Evolutionary conservation across 2,888 invertebrate species (phyloP).

Genomic region (Amblyjoppa proteus): DNA sequence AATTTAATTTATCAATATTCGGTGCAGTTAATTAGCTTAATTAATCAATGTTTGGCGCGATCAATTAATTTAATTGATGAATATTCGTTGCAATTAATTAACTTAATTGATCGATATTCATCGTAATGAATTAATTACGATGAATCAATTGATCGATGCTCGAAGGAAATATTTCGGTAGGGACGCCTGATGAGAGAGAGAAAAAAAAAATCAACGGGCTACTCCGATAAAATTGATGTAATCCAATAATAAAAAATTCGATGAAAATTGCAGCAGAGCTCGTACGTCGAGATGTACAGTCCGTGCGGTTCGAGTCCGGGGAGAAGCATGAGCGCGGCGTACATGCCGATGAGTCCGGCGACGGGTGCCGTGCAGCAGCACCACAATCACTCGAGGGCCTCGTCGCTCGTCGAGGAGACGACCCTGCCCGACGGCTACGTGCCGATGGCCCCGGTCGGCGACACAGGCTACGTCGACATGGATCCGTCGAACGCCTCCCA

Average conservation of each 20-base stretch:
- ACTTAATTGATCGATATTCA: no score
- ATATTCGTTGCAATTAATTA: no score
- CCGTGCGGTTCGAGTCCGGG: constrained; percentile 86
- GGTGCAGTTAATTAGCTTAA: no score
- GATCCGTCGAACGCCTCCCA: constrained; percentile 83
- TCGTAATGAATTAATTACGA: no score
- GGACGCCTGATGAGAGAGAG: neutral
- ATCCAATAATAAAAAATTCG: neutral
- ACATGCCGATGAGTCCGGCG: constrained; percentile 87
- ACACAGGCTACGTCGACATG: constrained; percentile 89
- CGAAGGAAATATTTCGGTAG: neutral
- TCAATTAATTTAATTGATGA: no score
- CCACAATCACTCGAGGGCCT: constrained; percentile 88
- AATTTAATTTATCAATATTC: no score
- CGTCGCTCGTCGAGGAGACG: constrained; percentile 87
- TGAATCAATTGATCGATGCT: no score
- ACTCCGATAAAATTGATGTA: neutral
- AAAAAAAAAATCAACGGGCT: neutral
- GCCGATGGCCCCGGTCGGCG: constrained; percentile 88
- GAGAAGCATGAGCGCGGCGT: constrained; percentile 79
- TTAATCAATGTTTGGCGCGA: no score
- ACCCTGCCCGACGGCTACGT: constrained; percentile 87
- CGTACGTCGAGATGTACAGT: constrained; percentile 86
- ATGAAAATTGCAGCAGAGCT: constrained; percentile 79
- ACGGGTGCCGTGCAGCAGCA: constrained; percentile 69